Percentiles rank a stretch among this genome's conserved stretches.
Conservation (phyloP, 2,797 vertebrate species). For the Lemur catta region DNA sequence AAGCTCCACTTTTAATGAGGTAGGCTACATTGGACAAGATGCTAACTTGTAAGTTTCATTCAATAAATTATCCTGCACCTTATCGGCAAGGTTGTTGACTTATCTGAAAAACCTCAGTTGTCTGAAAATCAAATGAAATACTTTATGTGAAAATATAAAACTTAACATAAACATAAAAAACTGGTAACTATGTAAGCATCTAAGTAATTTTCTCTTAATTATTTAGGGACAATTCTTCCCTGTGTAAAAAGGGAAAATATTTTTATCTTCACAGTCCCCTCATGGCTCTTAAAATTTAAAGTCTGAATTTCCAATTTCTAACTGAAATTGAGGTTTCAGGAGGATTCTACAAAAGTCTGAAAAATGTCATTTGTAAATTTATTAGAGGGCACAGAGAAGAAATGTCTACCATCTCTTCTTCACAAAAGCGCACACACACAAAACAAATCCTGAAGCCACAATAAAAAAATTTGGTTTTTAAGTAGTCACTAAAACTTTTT, state of each 20-base stretch:
- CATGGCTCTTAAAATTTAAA: constrained; percentile 51
- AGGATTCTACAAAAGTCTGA: not conserved
- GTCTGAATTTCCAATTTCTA: no score
- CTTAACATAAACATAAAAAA: constrained; percentile 1
- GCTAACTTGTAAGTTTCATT: not conserved
- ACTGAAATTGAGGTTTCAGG: constrained; percentile 19
- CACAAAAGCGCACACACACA: not conserved
- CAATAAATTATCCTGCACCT: not conserved
- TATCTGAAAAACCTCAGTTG: not conserved
- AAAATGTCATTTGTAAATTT: not conserved
- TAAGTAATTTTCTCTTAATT: constrained; percentile 30
- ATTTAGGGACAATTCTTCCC: not conserved
- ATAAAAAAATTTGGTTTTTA: not conserved
- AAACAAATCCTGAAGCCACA: not conserved
- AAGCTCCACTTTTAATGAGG: constrained; percentile 17
- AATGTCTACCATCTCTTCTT: constrained; percentile 16
- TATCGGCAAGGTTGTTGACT: not conserved
- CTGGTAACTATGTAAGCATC: constrained; percentile 16
- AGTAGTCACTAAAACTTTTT: not conserved
- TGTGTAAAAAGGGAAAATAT: not conserved
- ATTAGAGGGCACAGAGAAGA: not conserved
- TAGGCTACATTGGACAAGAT: not conserved
- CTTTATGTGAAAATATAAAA: constrained; percentile 39
- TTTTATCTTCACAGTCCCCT: not conserved
- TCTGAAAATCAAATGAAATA: constrained; percentile 36